These are phyloP conservation scores for Ormia ochracea DNA, from an alignment of 2,888 invertebrate genomes.

Conservation along the genomic window DNA sequence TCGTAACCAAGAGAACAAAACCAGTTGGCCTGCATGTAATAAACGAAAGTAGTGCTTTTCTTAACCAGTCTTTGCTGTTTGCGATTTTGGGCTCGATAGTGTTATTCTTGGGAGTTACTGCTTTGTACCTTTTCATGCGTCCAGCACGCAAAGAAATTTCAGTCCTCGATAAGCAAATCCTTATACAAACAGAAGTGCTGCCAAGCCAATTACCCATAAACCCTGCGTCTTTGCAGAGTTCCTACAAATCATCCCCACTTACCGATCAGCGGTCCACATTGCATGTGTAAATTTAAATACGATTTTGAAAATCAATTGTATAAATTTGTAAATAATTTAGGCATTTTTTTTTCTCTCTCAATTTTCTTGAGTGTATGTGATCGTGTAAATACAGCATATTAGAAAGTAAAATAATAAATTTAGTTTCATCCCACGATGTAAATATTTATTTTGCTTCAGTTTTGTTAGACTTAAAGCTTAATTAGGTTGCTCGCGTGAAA, in stretches of 20 bases:
- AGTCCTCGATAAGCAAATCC: slow-evolving; percentile 64
- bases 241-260: slow-evolving; percentile 46
- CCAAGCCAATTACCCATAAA: slow-evolving; percentile 64
- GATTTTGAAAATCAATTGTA: slow-evolving; percentile 24
- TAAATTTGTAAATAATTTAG: slow-evolving; percentile 48
- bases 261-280: slow-evolving; percentile 65
- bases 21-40: slow-evolving; percentile 51
- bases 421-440: slow-evolving; percentile 38
- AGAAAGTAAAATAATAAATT: slow-evolving; percentile 24
- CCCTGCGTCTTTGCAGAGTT: slow-evolving; percentile 45
- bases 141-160: slow-evolving; percentile 65
- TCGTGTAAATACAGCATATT: slow-evolving; percentile 51
- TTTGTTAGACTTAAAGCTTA: slow-evolving; percentile 5
- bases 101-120: slow-evolving; percentile 65
- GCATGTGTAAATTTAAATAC: slow-evolving; percentile 66
- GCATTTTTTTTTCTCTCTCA: slow-evolving; percentile 28
- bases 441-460: slow-evolving; percentile 53
- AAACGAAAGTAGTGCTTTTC: slow-evolving; percentile 47
- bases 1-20: slow-evolving; percentile 64
- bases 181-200: slow-evolving; percentile 67
- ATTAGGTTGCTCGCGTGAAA: neutral
- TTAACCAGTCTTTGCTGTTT: slow-evolving; percentile 64
- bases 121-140: slow-evolving; percentile 64
- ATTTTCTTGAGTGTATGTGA: slow-evolving; percentile 51
- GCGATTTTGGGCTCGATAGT: slow-evolving; percentile 65